Evolutionary conservation across 2,113 vertebrate species (phyloP).

Genomic region (Hippolais icterina): DNA sequence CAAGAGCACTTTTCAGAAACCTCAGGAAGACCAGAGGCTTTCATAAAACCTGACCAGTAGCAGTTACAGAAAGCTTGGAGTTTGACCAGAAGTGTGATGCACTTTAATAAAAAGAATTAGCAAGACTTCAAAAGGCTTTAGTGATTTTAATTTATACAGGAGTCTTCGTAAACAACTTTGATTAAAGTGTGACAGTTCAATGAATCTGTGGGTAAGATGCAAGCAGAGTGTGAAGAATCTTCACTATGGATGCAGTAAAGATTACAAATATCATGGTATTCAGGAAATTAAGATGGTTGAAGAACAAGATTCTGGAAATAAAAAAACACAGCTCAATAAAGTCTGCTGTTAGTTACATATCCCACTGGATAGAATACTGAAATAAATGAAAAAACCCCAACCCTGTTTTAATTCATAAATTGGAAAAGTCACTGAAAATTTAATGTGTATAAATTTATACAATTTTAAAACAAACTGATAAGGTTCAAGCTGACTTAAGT

Average conservation of each 20-base stretch:
- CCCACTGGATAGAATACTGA: background rate
- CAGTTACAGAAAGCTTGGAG: background rate
- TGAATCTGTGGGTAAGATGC: background rate
- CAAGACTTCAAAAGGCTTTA: background rate
- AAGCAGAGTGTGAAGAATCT: background rate
- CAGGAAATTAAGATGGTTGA: constrained; percentile 24
- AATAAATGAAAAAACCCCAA: background rate
- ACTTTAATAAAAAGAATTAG: background rate
- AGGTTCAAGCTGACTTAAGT: background rate
- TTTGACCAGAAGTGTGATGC: background rate
- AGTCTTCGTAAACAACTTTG: background rate
- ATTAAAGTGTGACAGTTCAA: background rate
- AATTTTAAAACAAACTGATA: background rate
- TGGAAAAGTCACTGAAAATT: background rate
- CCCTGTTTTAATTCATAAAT: background rate
- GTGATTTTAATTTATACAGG: background rate
- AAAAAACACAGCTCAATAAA: background rate
- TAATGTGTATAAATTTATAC: background rate
- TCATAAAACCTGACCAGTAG: background rate
- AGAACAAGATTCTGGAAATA: background rate
- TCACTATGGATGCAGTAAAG: background rate
- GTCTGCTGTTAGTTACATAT: background rate
- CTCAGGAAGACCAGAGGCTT: background rate
- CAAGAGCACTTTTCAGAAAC: background rate
- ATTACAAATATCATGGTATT: background rate